Percentiles rank a stretch among this genome's conserved stretches.
phyloP scores from a whole-genome alignment of 2,888 invertebrate species.

The Leptopilina myrica region DNA sequence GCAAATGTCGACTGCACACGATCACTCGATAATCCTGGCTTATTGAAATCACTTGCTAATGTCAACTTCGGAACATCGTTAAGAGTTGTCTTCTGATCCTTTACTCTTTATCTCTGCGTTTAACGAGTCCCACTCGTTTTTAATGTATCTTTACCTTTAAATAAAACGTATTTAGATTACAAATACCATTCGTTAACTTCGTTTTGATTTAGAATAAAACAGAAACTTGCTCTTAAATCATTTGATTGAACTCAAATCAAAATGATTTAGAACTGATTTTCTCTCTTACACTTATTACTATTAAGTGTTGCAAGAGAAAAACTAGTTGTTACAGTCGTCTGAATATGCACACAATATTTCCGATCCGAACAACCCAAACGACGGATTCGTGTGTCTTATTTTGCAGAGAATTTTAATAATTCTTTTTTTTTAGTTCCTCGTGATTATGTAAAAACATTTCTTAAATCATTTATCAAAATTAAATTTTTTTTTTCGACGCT shows the following conservation, averaged over 20 bases:
- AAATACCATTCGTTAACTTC: neutral
- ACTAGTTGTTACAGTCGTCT: slow-evolving; percentile 6
- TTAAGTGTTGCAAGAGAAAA: neutral
- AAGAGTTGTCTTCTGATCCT: slow-evolving; percentile 6
- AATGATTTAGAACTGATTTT: neutral
- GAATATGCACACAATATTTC: slow-evolving; percentile 2
- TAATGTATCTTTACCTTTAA: slow-evolving; percentile 24
- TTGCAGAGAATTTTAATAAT: neutral
- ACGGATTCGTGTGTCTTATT: neutral
- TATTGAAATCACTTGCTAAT: too few species aligned
- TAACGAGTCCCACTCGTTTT: slow-evolving; percentile 36
- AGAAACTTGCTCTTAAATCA: slow-evolving; percentile 17
- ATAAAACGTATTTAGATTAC: neutral
- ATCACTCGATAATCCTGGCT: neutral
- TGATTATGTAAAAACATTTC: neutral
- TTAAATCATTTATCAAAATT: neutral
- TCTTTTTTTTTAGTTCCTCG: neutral
- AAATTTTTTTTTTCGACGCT: neutral
- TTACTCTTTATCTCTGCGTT: slow-evolving; percentile 1
- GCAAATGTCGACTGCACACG: neutral
- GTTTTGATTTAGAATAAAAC: slow-evolving; percentile 9
- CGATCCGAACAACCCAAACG: neutral
- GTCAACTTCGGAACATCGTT: neutral
- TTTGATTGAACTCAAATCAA: slow-evolving; percentile 1
- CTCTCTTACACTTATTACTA: neutral